Base-by-base conservation (phyloP, 1,140 invertebrate genomes). In the Tetramorium alpestre region DNA sequence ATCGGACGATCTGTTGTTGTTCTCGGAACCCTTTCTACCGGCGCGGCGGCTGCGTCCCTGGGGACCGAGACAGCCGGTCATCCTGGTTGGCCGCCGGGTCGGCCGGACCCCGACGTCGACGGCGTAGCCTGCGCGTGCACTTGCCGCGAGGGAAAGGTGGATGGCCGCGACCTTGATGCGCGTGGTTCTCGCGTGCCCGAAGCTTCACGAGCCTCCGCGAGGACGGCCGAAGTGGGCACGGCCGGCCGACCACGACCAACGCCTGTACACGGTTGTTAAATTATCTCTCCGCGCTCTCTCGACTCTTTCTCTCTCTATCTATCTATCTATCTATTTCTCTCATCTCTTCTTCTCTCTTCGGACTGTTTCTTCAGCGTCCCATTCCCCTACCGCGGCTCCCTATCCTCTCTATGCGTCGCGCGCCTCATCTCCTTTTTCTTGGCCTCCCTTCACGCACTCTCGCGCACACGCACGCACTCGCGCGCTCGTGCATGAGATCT, bases 141-240 rank as follows among this genome's bases (percentile, higher is more conserved):
- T 92, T 92, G 92, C 92, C 86, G 86, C 90, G 87, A 88, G 89
- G 91, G 92, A 94, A 93, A 95, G 94, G 94, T 94, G 87, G 93
- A 95, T 93, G 93, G 91, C 90, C 93, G 88, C 94, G 95, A 94
- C 95, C 95, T 95, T 95, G 95, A 93, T 95, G 93, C 95, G 95
- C 95, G 95, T 95, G 95, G 94, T 94, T 94, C 94, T 95, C 95
- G 95, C 95, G 95, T 95, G 95, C 95, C 95, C 95, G 95, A 95
- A 85, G 18, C n/a, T 41, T 22, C 13, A 91, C 94, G 94, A 95
- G 41, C 38, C 5, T 3, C 18, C 33, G 69, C 94, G 95, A 92
- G 85, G n/a, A 28, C 38, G 54, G 33, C 78, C 94, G 94, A 95
- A 89, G 80, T 25, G 8, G 67, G 62, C 73, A 58, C 81, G 84